Evolutionary conservation across 2,888 invertebrate genomes (phyloP).

Genomic region (Cerastis leucographa): DNA sequence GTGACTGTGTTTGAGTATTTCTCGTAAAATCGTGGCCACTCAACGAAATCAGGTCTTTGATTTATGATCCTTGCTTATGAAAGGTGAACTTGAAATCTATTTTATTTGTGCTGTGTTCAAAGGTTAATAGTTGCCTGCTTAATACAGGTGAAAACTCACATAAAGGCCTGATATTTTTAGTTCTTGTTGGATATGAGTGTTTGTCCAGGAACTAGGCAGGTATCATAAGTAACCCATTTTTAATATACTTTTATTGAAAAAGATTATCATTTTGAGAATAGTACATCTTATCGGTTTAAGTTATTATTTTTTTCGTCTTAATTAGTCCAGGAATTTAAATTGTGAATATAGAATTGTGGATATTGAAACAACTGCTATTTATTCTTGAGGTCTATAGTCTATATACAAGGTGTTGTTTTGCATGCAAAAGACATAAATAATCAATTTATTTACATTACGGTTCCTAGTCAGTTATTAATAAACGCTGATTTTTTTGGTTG

Average conservation of each 20-base stretch:
- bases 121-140: background rate
- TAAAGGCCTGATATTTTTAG: background rate
- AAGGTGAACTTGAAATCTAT: slow-evolving; percentile 28
- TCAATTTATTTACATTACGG: too few relatives aligned
- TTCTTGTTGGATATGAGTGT: background rate
- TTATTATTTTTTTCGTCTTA: too few relatives aligned
- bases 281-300: too few relatives aligned
- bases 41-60: slow-evolving; percentile 53
- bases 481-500: too few relatives aligned
- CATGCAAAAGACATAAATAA: too few relatives aligned
- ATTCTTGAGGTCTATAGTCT: background rate
- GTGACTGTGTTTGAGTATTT: slow-evolving; percentile 47
- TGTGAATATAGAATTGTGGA: too few relatives aligned
- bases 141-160: background rate
- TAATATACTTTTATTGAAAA: too few relatives aligned
- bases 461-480: too few relatives aligned
- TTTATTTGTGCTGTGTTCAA: slow-evolving; percentile 22
- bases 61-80: slow-evolving; percentile 47
- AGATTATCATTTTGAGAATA: too few relatives aligned
- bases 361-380: background rate
- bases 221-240: background rate
- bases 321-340: too few relatives aligned
- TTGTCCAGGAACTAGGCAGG: background rate
- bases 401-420: too few relatives aligned
- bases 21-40: slow-evolving; percentile 33